Base-by-base conservation (phyloP, 2,888 invertebrate genomes). In the Pachliopta kotzebuea region DNA sequence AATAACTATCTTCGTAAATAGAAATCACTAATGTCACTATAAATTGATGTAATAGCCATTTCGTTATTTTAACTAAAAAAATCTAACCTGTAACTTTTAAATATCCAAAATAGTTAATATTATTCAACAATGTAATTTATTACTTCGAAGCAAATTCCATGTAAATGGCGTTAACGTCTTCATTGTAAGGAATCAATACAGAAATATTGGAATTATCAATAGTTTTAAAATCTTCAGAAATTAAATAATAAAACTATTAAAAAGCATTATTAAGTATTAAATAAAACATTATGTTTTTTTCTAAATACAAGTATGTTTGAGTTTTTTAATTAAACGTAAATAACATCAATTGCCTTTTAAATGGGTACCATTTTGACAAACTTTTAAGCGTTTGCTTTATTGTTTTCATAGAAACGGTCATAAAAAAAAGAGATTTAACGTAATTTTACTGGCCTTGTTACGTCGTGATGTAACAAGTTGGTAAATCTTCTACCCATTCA, bases 401-500 rank as follows among this genome's bases (percentile, higher is more conserved):
- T 61, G 57, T 58, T 29, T 61, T 17, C 20, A n/a, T 61, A 21
- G 29, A 45, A 42, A 57, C 11, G 11, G 37, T 37, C 14, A 37
- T 14, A 37, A 49, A 49, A 21, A 24, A 65, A n/a, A n/a, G n/a
- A 56, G 14, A 56, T 50, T 56, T 9, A 20, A 45, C n/a, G 58
- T 54, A 11, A 49, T 49, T 20, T 61, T 57, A 62, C 75, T 70
- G 69, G 75, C 66, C 71, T 71, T 70, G 72, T 62, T 73, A 67
- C 75, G 72, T 73, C 72, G 74, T 84, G 83, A 85, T 82, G 79
- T 78, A 76, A 76, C 60, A 67, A 74, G 69, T 71, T 69, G 76
- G 77, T 76, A 78, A 77, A 79, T 77, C 72, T 70, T 75, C 72
- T 72, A 68, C 69, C 80, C 80, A 90, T 90, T 86, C 83, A 88